These are phyloP conservation scores for Dynastes grantii DNA, from an alignment of 2,888 invertebrate species.

Conservation along the genomic window DNA sequence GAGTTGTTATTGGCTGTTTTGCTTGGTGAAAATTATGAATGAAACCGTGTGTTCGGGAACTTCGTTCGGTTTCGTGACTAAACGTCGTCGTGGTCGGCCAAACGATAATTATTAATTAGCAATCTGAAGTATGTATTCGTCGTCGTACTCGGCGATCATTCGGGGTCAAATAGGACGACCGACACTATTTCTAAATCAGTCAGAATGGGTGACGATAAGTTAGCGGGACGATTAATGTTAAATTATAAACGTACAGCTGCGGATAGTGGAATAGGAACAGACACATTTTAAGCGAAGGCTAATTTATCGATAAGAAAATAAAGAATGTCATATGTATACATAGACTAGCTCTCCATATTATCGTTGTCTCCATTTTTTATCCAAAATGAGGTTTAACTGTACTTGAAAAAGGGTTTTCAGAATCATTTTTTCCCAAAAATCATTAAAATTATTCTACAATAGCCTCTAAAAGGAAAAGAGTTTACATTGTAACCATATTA, in stretches of 20 bases:
- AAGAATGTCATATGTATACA: background rate
- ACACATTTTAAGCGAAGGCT: background rate
- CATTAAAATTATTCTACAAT: too few relatives aligned
- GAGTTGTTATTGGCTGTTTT: slow-evolving; percentile 8
- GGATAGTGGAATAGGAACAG: background rate
- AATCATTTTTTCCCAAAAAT: too few relatives aligned
- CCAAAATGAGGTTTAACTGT: too few relatives aligned
- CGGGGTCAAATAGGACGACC: slow-evolving; percentile 54
- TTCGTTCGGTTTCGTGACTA: slow-evolving; percentile 50
- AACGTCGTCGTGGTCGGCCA: slow-evolving; percentile 43
- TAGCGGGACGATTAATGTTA: background rate
- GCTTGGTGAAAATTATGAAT: slow-evolving; percentile 55
- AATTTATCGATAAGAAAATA: background rate
- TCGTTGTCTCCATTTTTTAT: too few relatives aligned
- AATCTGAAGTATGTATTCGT: slow-evolving; percentile 48
- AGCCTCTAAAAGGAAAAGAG: too few relatives aligned
- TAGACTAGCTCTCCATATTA: too few relatives aligned
- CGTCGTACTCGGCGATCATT: slow-evolving; percentile 40
- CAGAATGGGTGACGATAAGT: slow-evolving; percentile 27
- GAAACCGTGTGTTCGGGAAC: slow-evolving; percentile 49
- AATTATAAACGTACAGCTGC: background rate
- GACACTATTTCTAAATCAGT: slow-evolving; percentile 53
- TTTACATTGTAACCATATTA: too few relatives aligned
- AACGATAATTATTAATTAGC: slow-evolving; percentile 51
- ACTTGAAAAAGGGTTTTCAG: too few relatives aligned